Conservation (phyloP, 2,888 invertebrate species). For the Sicus ferrugineus region DNA sequence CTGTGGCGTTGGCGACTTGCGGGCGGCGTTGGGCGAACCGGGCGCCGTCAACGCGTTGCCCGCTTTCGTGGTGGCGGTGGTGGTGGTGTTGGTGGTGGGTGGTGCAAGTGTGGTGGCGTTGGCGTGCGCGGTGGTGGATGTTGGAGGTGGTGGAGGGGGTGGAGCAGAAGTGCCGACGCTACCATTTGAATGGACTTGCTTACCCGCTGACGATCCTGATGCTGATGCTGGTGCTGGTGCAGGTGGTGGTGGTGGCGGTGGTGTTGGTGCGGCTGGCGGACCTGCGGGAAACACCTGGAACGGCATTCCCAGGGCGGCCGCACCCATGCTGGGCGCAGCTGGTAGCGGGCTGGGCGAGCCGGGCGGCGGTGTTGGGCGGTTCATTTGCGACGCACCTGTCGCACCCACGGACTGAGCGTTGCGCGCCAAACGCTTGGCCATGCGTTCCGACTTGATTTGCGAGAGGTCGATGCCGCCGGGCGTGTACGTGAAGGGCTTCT, state of each 20-base stretch:
- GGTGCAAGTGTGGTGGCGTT: conserved; percentile 64
- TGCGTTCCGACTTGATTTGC: conserved; percentile 88
- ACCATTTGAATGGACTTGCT: conserved; percentile 61
- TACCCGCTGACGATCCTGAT: conserved; percentile 47
- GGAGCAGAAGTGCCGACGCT: conserved; percentile 63
- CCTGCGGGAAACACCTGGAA: conserved; percentile 71
- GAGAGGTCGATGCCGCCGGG: conserved; percentile 91
- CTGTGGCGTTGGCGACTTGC: conserved; percentile 61
- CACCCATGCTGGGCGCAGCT: conserved; percentile 65
- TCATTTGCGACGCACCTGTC: conserved; percentile 68
- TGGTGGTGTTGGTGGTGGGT: conserved; percentile 61
- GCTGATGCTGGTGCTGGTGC: conserved; percentile 68
- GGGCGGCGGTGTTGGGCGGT: conserved; percentile 61
- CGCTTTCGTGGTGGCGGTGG: conserved; percentile 56
- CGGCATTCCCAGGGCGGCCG: conserved; percentile 72
- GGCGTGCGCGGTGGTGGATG: conserved; percentile 61
- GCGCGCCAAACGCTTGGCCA: conserved; percentile 78
- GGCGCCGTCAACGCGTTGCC: conserved; percentile 40
- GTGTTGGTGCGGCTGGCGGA: conserved; percentile 67
- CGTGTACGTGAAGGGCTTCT: conserved; percentile 96
- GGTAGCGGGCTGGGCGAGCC: conserved; percentile 64
- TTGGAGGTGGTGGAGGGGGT: conserved; percentile 66
- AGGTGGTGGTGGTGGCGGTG: conserved; percentile 64
- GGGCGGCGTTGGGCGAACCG: conserved; percentile 65
- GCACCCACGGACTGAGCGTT: conserved; percentile 78